Percentiles rank a stretch among this genome's conserved stretches.
phyloP scores from a whole-genome alignment of 2,113 vertebrate genomes.

The Nettapus auritus region DNA sequence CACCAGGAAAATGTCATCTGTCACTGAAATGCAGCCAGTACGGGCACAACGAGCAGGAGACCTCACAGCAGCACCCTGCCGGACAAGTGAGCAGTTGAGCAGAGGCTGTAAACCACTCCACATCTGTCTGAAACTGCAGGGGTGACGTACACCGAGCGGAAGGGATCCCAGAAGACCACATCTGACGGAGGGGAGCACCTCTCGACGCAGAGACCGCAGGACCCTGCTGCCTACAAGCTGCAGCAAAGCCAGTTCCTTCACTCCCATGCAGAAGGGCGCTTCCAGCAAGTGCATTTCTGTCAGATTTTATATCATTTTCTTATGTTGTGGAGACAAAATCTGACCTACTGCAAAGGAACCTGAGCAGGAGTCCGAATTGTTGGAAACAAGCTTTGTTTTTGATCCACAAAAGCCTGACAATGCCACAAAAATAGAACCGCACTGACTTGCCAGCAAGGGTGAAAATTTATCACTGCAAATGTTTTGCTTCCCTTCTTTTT shows the following conservation, averaged over 20 bases:
- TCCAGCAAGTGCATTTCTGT: background rate
- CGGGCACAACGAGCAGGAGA: background rate
- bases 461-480: conserved; percentile 35
- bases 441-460: background rate
- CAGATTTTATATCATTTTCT: background rate
- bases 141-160: accelerated
- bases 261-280: background rate
- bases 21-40: background rate
- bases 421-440: background rate
- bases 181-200: background rate
- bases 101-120: background rate
- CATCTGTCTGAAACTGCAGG: background rate
- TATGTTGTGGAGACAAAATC: background rate
- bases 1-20: conserved; percentile 31
- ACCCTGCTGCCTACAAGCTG: background rate
- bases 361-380: background rate
- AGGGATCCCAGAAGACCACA: background rate
- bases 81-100: background rate
- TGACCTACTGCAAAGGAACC: background rate
- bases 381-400: background rate
- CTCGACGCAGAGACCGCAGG: background rate
- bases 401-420: conserved; percentile 1
- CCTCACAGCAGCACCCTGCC: background rate
- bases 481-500: conserved; percentile 24
- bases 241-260: background rate